Evolutionary conservation across 2,888 invertebrate genomes (phyloP).

Genomic region (Parascotia fuliginaria): DNA sequence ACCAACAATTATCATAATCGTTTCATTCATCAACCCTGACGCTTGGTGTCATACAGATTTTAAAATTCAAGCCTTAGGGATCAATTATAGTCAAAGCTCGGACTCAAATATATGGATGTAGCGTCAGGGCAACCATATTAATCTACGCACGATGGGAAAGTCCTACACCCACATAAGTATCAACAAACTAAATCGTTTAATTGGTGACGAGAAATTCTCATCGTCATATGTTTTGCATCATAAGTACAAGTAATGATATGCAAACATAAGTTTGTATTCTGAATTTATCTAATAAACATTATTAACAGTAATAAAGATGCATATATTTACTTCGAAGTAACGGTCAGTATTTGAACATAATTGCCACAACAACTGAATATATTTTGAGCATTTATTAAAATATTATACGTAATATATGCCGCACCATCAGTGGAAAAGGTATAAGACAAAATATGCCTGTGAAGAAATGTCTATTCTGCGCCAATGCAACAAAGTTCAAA

Average conservation of each 20-base stretch:
- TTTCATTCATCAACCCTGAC: constrained; percentile 58
- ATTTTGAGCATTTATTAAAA: neutral
- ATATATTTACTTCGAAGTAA: neutral
- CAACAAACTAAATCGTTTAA: neutral
- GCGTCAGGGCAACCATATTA: constrained; percentile 4
- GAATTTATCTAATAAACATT: neutral
- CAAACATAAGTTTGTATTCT: neutral
- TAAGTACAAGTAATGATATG: neutral
- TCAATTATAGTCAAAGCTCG: constrained; percentile 71
- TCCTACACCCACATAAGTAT: too few relatives aligned
- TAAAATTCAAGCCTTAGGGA: constrained; percentile 60
- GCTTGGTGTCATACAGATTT: constrained; percentile 55
- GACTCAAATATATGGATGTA: constrained; percentile 48
- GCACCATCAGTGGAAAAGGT: too few relatives aligned
- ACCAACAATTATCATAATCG: constrained; percentile 54
- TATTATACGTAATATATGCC: neutral
- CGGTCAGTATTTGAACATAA: neutral
- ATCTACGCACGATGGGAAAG: neutral
- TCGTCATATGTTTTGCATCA: neutral
- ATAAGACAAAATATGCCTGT: too few relatives aligned
- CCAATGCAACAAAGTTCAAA: too few relatives aligned
- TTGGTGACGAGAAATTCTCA: neutral
- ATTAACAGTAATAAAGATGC: neutral
- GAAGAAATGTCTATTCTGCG: too few relatives aligned
- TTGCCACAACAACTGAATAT: neutral